Percentiles rank a stretch among this genome's conserved stretches.
phyloP scores from a whole-genome alignment of 1,140 invertebrate species.

The Scaptodrosophila lebanonensis region DNA sequence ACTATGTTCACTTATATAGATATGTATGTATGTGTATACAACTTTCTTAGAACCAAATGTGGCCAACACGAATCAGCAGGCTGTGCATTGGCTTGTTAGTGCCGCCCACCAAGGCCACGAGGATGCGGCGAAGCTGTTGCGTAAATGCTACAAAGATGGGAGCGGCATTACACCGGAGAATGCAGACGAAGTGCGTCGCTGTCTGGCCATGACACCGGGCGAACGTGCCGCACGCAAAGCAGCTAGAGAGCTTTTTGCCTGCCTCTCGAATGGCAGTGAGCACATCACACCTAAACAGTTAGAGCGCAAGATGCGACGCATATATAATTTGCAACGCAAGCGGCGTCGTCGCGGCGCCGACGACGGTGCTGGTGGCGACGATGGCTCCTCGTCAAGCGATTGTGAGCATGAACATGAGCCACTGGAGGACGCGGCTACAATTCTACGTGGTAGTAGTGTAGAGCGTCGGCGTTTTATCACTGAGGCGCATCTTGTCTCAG shows the following conservation, averaged over 20 bases:
- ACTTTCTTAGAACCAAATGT: slow-evolving; percentile 64
- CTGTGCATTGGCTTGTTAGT: slow-evolving; percentile 92
- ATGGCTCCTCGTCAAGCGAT: slow-evolving; percentile 48
- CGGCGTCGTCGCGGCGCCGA: slow-evolving; percentile 60
- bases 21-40: not conserved
- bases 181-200: slow-evolving; percentile 88
- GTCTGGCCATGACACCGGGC: slow-evolving; percentile 87
- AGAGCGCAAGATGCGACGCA: slow-evolving; percentile 82
- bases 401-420: slow-evolving; percentile 57
- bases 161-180: slow-evolving; percentile 89
- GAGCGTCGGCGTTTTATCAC: slow-evolving; percentile 80
- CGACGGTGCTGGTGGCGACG: slow-evolving; percentile 34
- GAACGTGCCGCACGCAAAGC: slow-evolving; percentile 91
- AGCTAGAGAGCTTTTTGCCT: slow-evolving; percentile 89
- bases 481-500: slow-evolving; percentile 87
- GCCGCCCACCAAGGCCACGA: slow-evolving; percentile 93
- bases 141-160: slow-evolving; percentile 86
- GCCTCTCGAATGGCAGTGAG: slow-evolving; percentile 89
- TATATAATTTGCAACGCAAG: slow-evolving; percentile 79
- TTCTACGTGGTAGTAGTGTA: slow-evolving; percentile 32
- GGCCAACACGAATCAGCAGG: slow-evolving; percentile 79
- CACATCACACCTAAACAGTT: slow-evolving; percentile 90
- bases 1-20: not conserved
- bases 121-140: slow-evolving; percentile 88
- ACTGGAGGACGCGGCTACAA: slow-evolving; percentile 37